A percentile compares a stretch with the other conserved stretches of the same genome.
phyloP scores from a whole-genome alignment of 1,140 invertebrate species.

The Piezodorus guildinii region DNA sequence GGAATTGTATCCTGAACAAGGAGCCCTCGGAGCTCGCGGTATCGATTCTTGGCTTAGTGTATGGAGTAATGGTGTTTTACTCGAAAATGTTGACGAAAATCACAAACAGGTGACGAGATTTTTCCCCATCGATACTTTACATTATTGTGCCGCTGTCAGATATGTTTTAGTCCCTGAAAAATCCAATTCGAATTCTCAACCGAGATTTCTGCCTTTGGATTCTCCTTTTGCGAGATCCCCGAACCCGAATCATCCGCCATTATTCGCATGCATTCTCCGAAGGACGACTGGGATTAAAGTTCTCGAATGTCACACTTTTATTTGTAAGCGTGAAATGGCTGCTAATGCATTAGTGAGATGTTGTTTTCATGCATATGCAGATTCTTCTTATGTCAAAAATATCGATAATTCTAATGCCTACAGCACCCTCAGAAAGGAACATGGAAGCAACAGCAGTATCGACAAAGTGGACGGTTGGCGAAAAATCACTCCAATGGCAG shows the following conservation, averaged over 20 bases:
- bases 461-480: constrained; percentile 42
- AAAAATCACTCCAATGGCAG: constrained; percentile 33
- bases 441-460: constrained; percentile 28
- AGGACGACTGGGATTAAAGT: constrained; percentile 97
- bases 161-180: constrained; percentile 47
- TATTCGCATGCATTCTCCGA: constrained; percentile 92
- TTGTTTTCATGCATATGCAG: constrained; percentile 90
- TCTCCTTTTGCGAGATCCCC: constrained; percentile 86
- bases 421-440: constrained; percentile 36
- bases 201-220: constrained; percentile 89
- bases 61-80: constrained; percentile 88
- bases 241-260: constrained; percentile 74
- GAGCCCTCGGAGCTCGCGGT: constrained; percentile 69
- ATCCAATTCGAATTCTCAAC: constrained; percentile 41
- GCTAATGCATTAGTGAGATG: constrained; percentile 87
- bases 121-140: constrained; percentile 92
- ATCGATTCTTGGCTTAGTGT: constrained; percentile 97
- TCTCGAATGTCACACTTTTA: constrained; percentile 97
- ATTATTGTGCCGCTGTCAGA: constrained; percentile 94
- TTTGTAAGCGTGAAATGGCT: constrained; percentile 89
- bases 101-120: constrained; percentile 89
- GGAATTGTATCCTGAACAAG: constrained; percentile 90
- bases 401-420: constrained; percentile 48
- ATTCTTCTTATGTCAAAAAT: constrained; percentile 81
- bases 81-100: constrained; percentile 95